Percentiles rank a stretch among this genome's conserved stretches.
Conservation (phyloP, 2,113 vertebrate genomes). For the Mobula hypostoma region DNA sequence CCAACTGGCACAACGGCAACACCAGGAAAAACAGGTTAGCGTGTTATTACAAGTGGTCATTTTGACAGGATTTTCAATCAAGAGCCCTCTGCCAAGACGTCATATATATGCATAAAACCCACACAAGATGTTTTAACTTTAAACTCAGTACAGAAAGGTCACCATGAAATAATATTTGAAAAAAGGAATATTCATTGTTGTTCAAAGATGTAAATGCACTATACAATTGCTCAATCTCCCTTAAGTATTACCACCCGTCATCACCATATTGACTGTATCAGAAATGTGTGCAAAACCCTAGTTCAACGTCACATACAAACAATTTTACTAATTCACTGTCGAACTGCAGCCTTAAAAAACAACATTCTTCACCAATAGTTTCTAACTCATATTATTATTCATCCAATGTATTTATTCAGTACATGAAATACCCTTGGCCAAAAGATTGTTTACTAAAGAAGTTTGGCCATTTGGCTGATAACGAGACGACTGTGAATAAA, state of each 20-base stretch:
- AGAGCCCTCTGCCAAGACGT: slow-evolving; percentile 26
- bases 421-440: background rate
- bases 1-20: slow-evolving; percentile 19
- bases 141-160: slow-evolving; percentile 27
- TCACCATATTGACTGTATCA: background rate
- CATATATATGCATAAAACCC: slow-evolving; percentile 33
- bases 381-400: background rate
- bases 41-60: slow-evolving; percentile 36
- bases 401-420: slow-evolving; percentile 14
- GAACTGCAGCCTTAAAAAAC: background rate
- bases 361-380: background rate
- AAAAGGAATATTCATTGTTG: slow-evolving; percentile 27
- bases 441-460: slow-evolving; percentile 11
- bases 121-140: slow-evolving; percentile 36
- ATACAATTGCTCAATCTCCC: background rate
- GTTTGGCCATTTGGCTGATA: background rate
- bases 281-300: background rate
- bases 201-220: slow-evolving; percentile 18
- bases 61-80: slow-evolving; percentile 37
- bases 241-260: no score
- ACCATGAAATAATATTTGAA: slow-evolving; percentile 33
- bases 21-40: slow-evolving; percentile 33
- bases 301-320: background rate
- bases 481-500: background rate
- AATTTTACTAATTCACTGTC: background rate